Percentiles rank a stretch among this genome's conserved stretches.
Evolutionary conservation across 2,797 vertebrate species (phyloP).

Genomic region (Ambastaia sidthimunki): DNA sequence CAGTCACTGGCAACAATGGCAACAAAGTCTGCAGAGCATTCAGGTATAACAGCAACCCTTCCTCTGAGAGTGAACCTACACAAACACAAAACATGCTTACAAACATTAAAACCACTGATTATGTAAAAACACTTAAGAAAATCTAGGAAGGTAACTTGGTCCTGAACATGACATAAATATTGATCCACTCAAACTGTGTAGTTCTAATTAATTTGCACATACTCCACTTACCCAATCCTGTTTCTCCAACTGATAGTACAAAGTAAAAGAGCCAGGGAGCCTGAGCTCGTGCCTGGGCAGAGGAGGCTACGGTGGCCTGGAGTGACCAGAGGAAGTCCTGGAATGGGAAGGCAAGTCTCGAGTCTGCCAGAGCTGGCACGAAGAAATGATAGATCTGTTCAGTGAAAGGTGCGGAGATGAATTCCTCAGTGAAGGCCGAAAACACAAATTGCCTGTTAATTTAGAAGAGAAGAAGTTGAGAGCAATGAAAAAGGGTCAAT

Average conservation of each 20-base stretch:
- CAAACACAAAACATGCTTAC: slow-evolving; percentile 48
- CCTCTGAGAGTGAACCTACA: slow-evolving; percentile 87
- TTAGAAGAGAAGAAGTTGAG: slow-evolving; percentile 38
- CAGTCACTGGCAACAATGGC: slow-evolving; percentile 86
- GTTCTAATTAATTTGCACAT: not conserved
- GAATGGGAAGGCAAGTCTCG: slow-evolving; percentile 85
- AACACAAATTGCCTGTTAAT: slow-evolving; percentile 90
- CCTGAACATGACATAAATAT: too few species aligned
- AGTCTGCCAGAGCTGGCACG: slow-evolving; percentile 91
- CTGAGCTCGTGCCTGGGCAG: slow-evolving; percentile 69
- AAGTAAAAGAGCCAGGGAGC: slow-evolving; percentile 97
- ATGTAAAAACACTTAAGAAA: slow-evolving; percentile 3
- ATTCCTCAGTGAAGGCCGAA: slow-evolving; percentile 92
- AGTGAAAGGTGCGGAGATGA: slow-evolving; percentile 91
- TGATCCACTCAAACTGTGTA: not conserved
- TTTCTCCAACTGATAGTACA: slow-evolving; percentile 91
- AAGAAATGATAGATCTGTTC: slow-evolving; percentile 96
- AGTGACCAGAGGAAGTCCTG: slow-evolving; percentile 92
- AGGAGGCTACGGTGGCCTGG: slow-evolving; percentile 74
- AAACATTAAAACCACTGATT: slow-evolving; percentile 11
- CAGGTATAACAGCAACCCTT: slow-evolving; percentile 90
- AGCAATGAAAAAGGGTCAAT: not conserved
- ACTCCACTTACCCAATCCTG: slow-evolving; percentile 80
- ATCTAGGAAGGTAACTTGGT: too few species aligned
- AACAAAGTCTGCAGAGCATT: slow-evolving; percentile 89